Percentiles rank a stretch among this genome's conserved stretches.
phyloP scores from a whole-genome alignment of 2,888 invertebrate genomes.

The Coecobrya sp. region DNA sequence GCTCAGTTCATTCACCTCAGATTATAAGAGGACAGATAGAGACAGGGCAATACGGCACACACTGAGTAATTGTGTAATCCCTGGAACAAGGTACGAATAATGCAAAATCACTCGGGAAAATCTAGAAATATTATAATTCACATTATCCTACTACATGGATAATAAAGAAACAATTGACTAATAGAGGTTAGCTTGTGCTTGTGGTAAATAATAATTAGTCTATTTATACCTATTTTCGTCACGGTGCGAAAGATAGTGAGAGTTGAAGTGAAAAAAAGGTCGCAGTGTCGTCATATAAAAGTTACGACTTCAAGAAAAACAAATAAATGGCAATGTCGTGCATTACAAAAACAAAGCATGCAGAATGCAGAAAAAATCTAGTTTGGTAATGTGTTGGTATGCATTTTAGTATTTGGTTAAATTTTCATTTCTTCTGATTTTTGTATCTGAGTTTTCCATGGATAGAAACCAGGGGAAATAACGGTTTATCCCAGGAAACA shows the following conservation, averaged over 20 bases:
- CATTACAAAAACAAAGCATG: background rate
- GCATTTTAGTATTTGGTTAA: background rate
- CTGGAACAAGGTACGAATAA: slow-evolving; percentile 78
- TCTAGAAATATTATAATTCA: slow-evolving; percentile 68
- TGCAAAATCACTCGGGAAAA: slow-evolving; percentile 62
- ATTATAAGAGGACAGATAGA: slow-evolving; percentile 71
- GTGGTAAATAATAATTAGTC: background rate
- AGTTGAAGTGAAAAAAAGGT: background rate
- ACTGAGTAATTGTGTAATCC: slow-evolving; percentile 71
- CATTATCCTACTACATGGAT: slow-evolving; percentile 54
- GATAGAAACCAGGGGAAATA: too few relatives aligned
- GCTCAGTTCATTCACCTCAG: slow-evolving; percentile 76
- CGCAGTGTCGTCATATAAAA: background rate
- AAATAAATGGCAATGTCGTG: background rate
- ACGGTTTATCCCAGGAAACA: background rate
- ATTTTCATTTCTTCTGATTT: too few relatives aligned
- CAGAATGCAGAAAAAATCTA: background rate
- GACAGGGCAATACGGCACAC: slow-evolving; percentile 76
- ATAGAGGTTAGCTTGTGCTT: background rate
- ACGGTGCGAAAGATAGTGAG: background rate
- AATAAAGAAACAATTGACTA: background rate
- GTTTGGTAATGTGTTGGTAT: background rate
- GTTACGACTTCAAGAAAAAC: background rate
- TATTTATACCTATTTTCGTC: background rate
- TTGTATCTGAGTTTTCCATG: too few relatives aligned